Evolutionary conservation across 1,140 invertebrate species (phyloP), one percentile per base, ranked within the genome.

Genomic region (Apis mellifera): DNA sequence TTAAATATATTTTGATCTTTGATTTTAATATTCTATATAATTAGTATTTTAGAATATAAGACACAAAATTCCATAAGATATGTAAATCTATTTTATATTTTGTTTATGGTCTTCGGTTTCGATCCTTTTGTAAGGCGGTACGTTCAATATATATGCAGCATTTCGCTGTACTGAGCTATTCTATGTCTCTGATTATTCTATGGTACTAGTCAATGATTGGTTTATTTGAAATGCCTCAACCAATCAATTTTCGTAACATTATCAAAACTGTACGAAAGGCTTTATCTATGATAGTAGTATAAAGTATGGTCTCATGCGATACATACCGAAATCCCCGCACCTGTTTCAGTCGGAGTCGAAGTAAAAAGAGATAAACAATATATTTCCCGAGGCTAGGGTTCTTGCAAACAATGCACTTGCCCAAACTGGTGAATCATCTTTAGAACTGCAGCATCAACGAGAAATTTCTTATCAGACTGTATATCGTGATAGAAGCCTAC

Each of bases 391-490:
- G 55, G 50, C 80, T 82, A 77, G 80, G 80, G 80, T 82, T 77
- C 80, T 82, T 62, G 65, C 73, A 69, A 78, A 82, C 80, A 82
- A 82, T 82, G 80, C 80, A 77, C 74, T 82, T 82, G 64, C 73
- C 65, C 21, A 82, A 82, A 77, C 80, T 82, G 65, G 65, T 70
- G 66, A 69, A 77, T 82, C 74, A 54, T 82, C 66, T 54, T 60
- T 52, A 66, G 26, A 50, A 54, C 66, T 71, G 65, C 64, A 78
- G 74, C 66, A n/a, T 50, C 21, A 50, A 57, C 57, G 75, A 57
- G 57, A 78, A 82, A 82, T 82, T 82, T 82, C 59, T 71, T 65
- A 82, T 82, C 74, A 50, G 81, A 78, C 75, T 78, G 75, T 78
- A 82, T 82, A 62, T 15, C 75, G 74, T 55, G 81, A 50, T 59